These are phyloP conservation scores for Plagiodera versicolora DNA, from an alignment of 2,888 invertebrate species.

Conservation along the genomic window DNA sequence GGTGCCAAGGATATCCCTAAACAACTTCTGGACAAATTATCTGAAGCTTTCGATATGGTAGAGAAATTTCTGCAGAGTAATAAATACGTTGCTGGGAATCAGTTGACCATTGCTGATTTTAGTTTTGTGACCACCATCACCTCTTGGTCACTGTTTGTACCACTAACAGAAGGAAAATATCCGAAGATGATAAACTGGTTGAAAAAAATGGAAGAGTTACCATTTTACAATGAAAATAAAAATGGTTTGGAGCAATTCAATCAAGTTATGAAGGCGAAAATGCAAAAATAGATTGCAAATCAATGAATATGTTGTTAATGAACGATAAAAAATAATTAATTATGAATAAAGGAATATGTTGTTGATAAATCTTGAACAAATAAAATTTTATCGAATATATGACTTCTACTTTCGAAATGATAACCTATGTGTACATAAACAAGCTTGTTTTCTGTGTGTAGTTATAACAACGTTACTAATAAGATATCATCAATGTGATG, in stretches of 20 bases:
- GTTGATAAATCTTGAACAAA: too few relatives aligned
- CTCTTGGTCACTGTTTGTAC: constrained; percentile 5
- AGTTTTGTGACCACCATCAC: constrained; percentile 9
- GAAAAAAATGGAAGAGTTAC: constrained; percentile 43
- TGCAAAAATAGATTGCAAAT: neutral
- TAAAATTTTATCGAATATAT: too few relatives aligned
- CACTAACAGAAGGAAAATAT: constrained; percentile 31
- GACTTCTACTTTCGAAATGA: too few relatives aligned
- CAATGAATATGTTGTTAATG: too few relatives aligned
- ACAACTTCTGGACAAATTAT: constrained; percentile 2
- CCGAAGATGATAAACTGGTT: constrained; percentile 47
- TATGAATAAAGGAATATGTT: too few relatives aligned
- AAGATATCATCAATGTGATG: too few relatives aligned
- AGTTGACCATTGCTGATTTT: constrained; percentile 11
- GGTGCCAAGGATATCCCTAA: constrained; percentile 22
- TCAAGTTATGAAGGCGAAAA: neutral
- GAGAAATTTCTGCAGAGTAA: constrained; percentile 6
- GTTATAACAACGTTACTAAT: too few relatives aligned
- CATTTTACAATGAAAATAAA: constrained; percentile 38
- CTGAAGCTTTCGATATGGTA: neutral
- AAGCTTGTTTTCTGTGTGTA: too few relatives aligned
- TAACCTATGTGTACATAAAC: too few relatives aligned
- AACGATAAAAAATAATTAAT: too few relatives aligned
- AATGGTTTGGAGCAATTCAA: neutral
- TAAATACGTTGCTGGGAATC: constrained; percentile 4